phyloP scores from a whole-genome alignment of 2,113 vertebrate species.

The Pelecanus crispus region DNA sequence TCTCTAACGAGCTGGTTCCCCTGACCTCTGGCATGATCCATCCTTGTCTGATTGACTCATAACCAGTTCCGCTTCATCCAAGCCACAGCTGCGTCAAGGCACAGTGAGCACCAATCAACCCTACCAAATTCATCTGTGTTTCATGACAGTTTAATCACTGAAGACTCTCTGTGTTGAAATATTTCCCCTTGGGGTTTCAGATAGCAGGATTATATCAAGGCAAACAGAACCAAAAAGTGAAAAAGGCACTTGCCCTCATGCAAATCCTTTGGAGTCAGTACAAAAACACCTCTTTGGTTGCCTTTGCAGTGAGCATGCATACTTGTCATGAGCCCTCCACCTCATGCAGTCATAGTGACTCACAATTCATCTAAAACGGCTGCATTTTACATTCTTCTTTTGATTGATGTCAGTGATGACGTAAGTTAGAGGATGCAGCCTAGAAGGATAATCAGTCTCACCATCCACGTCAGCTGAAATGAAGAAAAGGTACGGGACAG shows the following conservation, averaged over 20 bases:
- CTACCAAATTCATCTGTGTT: neutral
- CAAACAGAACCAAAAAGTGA: neutral
- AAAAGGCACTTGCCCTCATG: neutral
- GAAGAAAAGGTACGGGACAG: neutral
- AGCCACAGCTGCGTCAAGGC: conserved; percentile 35
- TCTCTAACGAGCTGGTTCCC: neutral
- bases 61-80: conserved; percentile 18
- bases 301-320: neutral
- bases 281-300: neutral
- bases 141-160: conserved; percentile 24
- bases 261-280: neutral
- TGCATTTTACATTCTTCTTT: neutral
- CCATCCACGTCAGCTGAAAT: neutral
- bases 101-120: neutral
- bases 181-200: neutral
- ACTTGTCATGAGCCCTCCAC: neutral
- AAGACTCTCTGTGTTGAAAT: conserved; percentile 10
- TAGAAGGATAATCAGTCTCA: neutral
- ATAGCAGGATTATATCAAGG: neutral
- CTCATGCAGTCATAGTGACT: neutral
- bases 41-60: conserved; percentile 13
- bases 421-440: neutral
- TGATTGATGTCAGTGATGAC: neutral
- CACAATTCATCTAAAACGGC: neutral
- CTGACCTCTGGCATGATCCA: neutral